Evolutionary conservation across 2,888 invertebrate genomes (phyloP), one percentile per base, ranked within the genome.

Genomic region (Trichogramma dendrolimi): DNA sequence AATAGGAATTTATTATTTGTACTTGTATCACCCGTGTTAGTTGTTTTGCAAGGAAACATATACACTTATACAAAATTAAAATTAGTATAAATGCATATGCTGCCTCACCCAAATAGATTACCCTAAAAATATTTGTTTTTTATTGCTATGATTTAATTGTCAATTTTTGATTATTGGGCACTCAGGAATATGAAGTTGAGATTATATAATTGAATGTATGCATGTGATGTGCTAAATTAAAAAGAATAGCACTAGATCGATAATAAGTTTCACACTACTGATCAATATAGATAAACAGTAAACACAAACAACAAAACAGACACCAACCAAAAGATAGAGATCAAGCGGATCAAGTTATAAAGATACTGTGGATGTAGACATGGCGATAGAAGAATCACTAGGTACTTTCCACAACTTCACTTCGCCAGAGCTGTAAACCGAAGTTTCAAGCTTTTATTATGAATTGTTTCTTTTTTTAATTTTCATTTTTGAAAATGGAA

Each of bases 401-500:
- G 77, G 77, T 69, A 80, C 77, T 73, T 80, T 79, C 87, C 87
- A 87, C 78, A 86, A 83, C 80, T 86, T 87, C 81, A 87, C 86
- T 80, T 87, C 87, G 79, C 87, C 87, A 83, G 85, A 85, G 83
- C 87, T 87, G 87, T 78, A 87, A 27, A 87, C 76, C 73, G 79
- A 77, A 71, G 73, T 74, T 71, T 71, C 69, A 74, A 71, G 72
- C 67, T 68, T 76, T 75, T 61, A 66, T 53, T 65, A 62, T 63
- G 53, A 57, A 58, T 27, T 27, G 38, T 61, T 27, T 2, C 27
- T 2, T 27, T 27, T 27, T 27, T 27, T 3, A 27, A 27, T 27
- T 27, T 27, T 27, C 27, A 27, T 27, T 27, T 2, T 27, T 27
- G 27, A 27, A 27, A 27, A 27, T 27, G 27, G 27, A 27, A 27